Evolutionary conservation across 2,888 invertebrate genomes (phyloP).

Genomic region (Acleris cristana): DNA sequence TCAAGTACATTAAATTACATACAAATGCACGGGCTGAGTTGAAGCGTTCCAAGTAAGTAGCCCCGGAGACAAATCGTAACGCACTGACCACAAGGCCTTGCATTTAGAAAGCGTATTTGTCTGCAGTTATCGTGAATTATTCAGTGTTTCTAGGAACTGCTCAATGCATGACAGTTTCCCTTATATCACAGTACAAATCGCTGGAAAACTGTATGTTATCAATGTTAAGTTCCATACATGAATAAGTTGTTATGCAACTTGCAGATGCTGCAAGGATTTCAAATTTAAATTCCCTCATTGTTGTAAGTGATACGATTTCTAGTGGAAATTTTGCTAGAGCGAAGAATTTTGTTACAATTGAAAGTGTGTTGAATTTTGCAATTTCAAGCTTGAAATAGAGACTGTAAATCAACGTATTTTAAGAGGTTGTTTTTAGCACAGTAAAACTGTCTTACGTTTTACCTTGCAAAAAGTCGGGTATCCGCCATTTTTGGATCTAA

Average conservation of each 20-base stretch:
- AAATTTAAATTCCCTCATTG: conserved; percentile 22
- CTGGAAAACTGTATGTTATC: conserved; percentile 21
- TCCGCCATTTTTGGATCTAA: too few relatives aligned
- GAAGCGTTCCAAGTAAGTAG: conserved; percentile 23
- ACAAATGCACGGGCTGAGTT: too few relatives aligned
- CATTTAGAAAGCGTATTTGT: conserved; percentile 39
- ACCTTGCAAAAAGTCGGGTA: too few relatives aligned
- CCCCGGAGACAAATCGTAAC: conserved; percentile 26
- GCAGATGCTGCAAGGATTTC: conserved; percentile 25
- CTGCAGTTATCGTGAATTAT: conserved; percentile 35
- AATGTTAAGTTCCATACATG: conserved; percentile 22
- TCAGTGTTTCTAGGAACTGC: conserved; percentile 38
- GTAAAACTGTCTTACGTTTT: too few relatives aligned
- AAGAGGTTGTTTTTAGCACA: too few relatives aligned
- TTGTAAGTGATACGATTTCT: conserved; percentile 17
- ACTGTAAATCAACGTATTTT: too few relatives aligned
- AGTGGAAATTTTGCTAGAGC: conserved; percentile 17
- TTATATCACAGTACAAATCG: conserved; percentile 33
- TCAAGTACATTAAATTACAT: too few relatives aligned
- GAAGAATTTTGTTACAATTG: conserved; percentile 4
- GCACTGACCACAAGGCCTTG: conserved; percentile 30
- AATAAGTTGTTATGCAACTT: conserved; percentile 32
- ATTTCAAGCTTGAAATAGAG: too few relatives aligned
- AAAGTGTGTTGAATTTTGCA: neutral
- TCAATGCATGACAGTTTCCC: conserved; percentile 36